phyloP scores from a whole-genome alignment of 1,140 invertebrate species.

The Drosophila ficusphila region DNA sequence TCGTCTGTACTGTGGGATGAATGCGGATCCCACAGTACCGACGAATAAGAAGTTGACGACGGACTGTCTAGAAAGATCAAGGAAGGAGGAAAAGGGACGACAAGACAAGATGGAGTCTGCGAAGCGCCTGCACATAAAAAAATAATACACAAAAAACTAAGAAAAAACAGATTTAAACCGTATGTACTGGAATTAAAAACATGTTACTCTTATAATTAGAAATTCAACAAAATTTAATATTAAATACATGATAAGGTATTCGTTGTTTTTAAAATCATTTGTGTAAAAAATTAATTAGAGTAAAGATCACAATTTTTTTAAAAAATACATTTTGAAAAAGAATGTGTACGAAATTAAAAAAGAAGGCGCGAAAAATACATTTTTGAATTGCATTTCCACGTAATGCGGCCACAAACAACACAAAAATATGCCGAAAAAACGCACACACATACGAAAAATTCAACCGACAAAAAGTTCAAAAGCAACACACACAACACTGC shows the following conservation, averaged over 20 bases:
- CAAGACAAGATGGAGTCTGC: constrained; percentile 44
- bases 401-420: constrained; percentile 51
- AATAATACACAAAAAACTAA: background rate
- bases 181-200: no score
- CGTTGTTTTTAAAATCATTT: no score
- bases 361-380: constrained; percentile 30
- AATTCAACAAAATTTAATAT: no score
- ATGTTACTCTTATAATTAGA: background rate
- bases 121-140: constrained; percentile 27
- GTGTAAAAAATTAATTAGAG: background rate
- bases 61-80: constrained; percentile 36
- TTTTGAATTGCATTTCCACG: constrained; percentile 79
- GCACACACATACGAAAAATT: constrained; percentile 29
- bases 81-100: constrained; percentile 8
- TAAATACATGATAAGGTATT: no score
- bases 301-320: background rate
- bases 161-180: background rate
- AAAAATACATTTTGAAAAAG: background rate
- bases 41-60: constrained; percentile 24
- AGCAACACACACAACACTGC: constrained; percentile 27
- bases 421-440: constrained; percentile 47
- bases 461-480: constrained; percentile 55
- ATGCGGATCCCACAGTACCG: background rate
- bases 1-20: no score
- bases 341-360: background rate